Evolutionary conservation across 2,113 vertebrate species (phyloP), one percentile per base, ranked within the genome.

Genomic region (Acrocephalus arundinaceus): DNA sequence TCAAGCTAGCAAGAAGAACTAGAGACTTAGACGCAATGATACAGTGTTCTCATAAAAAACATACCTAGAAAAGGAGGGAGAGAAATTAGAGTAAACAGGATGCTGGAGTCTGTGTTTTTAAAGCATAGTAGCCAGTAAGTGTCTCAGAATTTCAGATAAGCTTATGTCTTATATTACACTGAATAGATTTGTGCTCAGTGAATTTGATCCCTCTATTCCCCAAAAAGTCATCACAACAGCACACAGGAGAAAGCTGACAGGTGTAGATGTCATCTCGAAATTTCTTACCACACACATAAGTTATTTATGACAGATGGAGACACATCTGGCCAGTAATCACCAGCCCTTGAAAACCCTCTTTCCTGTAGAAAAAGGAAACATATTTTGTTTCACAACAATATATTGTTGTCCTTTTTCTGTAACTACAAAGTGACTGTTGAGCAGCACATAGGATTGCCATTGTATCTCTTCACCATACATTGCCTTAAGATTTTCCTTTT

Each of bases 1-100:
- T 70, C 80, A 81, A 82, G 65, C 39, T 74, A 81, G 62, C 21
- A 89, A 92, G 61, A 90, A 89, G 85, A 96, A 79, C 84, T 92
- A 80, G 37, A 90, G 37, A 68, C 54, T 87, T 92, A 11, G 65
- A 85, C 51, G 39, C 86, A 83, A 63, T 37, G 37, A 20, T 41
- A 70, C 5, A 51, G 18, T 62, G 12, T 81, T 81, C n/a, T 93
- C 1, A 0, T 90, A 74, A 89, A 87, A 93, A 89, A 70, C 8
- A 31, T 28, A 35, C 48, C 28, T 80, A 73, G 33, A 43, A 67
- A 80, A 91, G 37, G 59, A 89, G 5, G 7, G 49, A 87, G 39
- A 83, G 35, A 43, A 91, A 43, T 80, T n/a, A n/a, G n/a, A n/a
- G n/a, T 83, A 59, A 93, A 45, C 13, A 31, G 33, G 30, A 52